Conservation (phyloP, 2,888 invertebrate species). For the Altica lythri region DNA sequence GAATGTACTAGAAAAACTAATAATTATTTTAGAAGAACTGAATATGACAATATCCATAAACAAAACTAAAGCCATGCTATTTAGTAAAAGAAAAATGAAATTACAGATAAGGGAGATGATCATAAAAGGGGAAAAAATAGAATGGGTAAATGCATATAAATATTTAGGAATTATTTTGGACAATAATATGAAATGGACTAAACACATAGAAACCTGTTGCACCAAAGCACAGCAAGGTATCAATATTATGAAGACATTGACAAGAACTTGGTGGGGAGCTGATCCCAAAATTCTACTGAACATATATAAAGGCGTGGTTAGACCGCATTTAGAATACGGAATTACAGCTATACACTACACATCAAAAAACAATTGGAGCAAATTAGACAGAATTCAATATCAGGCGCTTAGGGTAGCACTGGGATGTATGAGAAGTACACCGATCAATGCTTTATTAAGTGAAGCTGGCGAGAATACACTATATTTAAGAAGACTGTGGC, state of each 20-base stretch:
- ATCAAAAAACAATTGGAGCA: constrained; percentile 11
- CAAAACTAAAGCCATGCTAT: constrained; percentile 24
- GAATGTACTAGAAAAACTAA: constrained; percentile 5
- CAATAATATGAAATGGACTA: constrained; percentile 22
- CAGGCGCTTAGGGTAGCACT: constrained; percentile 9
- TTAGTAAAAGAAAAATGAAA: constrained; percentile 11
- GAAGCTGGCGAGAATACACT: constrained; percentile 14
- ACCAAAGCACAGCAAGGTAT: constrained; percentile 23
- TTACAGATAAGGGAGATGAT: neutral
- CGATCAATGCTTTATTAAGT: constrained; percentile 15
- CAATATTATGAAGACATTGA: constrained; percentile 22
- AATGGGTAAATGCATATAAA: constrained; percentile 17
- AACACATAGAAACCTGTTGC: constrained; percentile 12
- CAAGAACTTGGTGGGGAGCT: constrained; percentile 27
- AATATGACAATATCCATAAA: constrained; percentile 5
- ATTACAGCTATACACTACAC: neutral
- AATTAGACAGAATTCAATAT: constrained; percentile 11
- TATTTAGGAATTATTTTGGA: constrained; percentile 22
- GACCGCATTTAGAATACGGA: constrained; percentile 27
- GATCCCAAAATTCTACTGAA: constrained; percentile 20
- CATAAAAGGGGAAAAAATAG: neutral
- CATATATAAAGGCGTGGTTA: constrained; percentile 20
- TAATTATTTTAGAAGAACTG: constrained; percentile 13
- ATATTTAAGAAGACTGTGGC: constrained; percentile 12
- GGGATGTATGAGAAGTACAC: constrained; percentile 28